Conservation (phyloP, 2,888 invertebrate species). For the Pristionchus japonicus region DNA sequence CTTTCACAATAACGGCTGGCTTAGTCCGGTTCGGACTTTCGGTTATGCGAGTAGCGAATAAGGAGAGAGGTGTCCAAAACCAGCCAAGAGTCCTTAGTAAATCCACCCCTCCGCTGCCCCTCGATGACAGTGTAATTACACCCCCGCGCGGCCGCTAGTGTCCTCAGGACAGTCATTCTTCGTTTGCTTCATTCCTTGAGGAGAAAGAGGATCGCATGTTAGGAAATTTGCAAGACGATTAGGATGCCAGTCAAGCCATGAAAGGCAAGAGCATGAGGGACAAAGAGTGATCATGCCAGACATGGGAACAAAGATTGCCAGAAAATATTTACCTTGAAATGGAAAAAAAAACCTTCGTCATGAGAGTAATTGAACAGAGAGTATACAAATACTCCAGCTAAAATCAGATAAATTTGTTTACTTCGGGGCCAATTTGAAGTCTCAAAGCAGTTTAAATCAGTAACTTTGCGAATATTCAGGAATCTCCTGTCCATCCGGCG, state of each 20-base stretch:
- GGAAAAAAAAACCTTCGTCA: no score
- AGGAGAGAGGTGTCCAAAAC: slow-evolving; percentile 12
- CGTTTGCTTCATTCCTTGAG: background rate
- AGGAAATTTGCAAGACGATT: background rate
- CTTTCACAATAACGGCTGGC: background rate
- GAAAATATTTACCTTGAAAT: no score
- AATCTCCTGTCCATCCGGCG: background rate
- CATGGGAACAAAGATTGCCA: no score
- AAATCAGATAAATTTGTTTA: no score
- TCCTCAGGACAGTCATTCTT: background rate
- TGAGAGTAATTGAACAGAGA: no score
- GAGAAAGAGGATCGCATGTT: background rate
- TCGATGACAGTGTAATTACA: slow-evolving; percentile 5
- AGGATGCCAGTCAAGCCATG: background rate
- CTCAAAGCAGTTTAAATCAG: background rate
- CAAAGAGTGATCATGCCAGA: background rate
- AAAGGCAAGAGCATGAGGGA: background rate
- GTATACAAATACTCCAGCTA: no score
- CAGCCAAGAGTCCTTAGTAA: slow-evolving; percentile 37
- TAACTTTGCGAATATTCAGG: background rate
- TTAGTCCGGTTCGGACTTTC: slow-evolving; percentile 24
- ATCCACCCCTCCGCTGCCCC: background rate
- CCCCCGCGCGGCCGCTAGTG: background rate
- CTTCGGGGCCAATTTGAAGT: no score
- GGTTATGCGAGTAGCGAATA: background rate